phyloP scores from a whole-genome alignment of 2,888 invertebrate genomes.

The Dicranocentrus wangi region DNA sequence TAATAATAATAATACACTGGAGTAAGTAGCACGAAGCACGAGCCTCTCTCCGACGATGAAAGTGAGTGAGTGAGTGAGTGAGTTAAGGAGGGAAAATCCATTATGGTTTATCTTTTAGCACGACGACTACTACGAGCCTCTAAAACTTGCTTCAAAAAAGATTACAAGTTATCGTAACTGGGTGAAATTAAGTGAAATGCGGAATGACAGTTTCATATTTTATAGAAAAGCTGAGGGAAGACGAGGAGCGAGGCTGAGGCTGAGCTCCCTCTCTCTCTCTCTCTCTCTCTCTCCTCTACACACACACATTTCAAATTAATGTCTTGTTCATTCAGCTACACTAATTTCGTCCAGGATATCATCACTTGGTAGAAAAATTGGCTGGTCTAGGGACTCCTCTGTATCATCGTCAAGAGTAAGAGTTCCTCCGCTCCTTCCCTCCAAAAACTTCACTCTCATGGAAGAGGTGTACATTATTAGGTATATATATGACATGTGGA shows the following conservation, averaged over 20 bases:
- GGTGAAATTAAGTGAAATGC: slow-evolving; percentile 31
- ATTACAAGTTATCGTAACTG: slow-evolving; percentile 21
- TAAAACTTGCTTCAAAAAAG: neutral
- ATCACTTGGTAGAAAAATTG: slow-evolving; percentile 10
- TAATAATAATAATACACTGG: too few species aligned
- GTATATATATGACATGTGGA: neutral
- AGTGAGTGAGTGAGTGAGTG: neutral
- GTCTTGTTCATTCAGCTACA: slow-evolving; percentile 22
- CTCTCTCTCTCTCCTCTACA: too few species aligned
- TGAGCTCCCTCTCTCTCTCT: neutral
- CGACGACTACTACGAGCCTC: too few species aligned
- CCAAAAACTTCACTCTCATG: neutral
- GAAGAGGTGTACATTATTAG: neutral
- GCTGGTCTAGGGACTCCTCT: neutral
- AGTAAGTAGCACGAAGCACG: too few species aligned
- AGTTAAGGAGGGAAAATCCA: neutral
- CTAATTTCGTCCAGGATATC: slow-evolving; percentile 24
- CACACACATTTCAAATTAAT: slow-evolving; percentile 38
- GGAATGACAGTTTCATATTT: slow-evolving; percentile 43
- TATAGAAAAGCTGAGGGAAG: too few species aligned
- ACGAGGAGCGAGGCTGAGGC: too few species aligned
- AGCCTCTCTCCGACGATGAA: neutral
- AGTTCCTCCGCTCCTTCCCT: neutral
- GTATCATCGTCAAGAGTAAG: neutral
- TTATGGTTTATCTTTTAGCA: neutral